These are phyloP conservation scores for Hyles vespertilio DNA, from an alignment of 1,140 invertebrate species.

Conservation along the genomic window DNA sequence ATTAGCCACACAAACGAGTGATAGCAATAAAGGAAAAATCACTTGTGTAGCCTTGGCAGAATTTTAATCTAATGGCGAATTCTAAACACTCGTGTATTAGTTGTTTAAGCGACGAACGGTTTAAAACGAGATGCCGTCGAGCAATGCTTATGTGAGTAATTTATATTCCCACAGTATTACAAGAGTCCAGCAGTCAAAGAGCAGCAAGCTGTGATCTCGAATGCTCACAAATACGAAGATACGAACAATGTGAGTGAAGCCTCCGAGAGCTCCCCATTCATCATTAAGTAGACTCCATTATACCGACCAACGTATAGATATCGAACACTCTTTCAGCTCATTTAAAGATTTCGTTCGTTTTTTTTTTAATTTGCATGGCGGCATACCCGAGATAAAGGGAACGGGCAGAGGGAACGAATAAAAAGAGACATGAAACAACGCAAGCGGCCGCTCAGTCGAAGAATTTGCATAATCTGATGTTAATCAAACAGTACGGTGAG, in stretches of 20 bases:
- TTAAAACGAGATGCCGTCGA: background rate
- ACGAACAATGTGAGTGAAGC: slow-evolving; percentile 35
- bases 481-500: slow-evolving; percentile 58
- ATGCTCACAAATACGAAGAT: slow-evolving; percentile 30
- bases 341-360: slow-evolving; percentile 45
- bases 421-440: slow-evolving; percentile 64
- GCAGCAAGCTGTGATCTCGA: slow-evolving; percentile 16
- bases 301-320: slow-evolving; percentile 47
- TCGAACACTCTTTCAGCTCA: slow-evolving; percentile 63
- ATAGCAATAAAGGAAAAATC: too few relatives aligned
- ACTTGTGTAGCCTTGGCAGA: too few relatives aligned
- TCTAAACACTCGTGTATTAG: background rate
- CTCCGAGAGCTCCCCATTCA: slow-evolving; percentile 46
- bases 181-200: slow-evolving; percentile 18
- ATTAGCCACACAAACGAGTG: too few relatives aligned
- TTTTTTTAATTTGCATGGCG: slow-evolving; percentile 67
- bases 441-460: slow-evolving; percentile 63
- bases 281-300: slow-evolving; percentile 54
- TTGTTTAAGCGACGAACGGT: background rate
- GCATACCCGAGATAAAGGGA: slow-evolving; percentile 63
- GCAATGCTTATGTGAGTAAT: slow-evolving; percentile 1
- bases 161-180: slow-evolving; percentile 32
- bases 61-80: too few relatives aligned
- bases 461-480: slow-evolving; percentile 75
- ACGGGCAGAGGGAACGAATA: slow-evolving; percentile 51